Evolutionary conservation across 37 sponge, comb jelly and placozoan genomes (phyloP), one percentile per base, ranked within the genome.

Genomic region (Sycon ciliatum): DNA sequence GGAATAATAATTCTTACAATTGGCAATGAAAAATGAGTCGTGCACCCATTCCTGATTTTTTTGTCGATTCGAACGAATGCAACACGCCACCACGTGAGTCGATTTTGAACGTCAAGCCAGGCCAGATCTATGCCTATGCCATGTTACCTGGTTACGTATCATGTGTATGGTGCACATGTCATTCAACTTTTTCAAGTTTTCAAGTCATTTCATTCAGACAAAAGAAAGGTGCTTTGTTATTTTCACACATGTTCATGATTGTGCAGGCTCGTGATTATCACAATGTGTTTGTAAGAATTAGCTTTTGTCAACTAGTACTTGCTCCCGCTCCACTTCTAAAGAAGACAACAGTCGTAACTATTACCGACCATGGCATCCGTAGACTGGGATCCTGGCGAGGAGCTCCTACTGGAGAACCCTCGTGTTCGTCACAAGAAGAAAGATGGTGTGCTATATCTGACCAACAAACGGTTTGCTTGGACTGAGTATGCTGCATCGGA

Each of bases 401-500:
- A 75, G 56, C 31, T 79, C 5, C 31, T 90, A 5, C 40, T 66
- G 9, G 85, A 84, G 57, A 69, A 83, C 9, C 78, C 71, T n/a
- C 37, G 62, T 0, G 89, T 83, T 13, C 57, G 77, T 20, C 77
- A 76, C 63, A 84, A 82, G 66, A 91, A 91, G 42, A 83, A 84
- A 36, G 80, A 82, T 61, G 92, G 92, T 0, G 61, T 75, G 0
- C 69, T 91, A n/a, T 67, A 84, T 23, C 66, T 91, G 24, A 76
- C 85, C 9, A 65, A 77, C 18, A 23, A 38, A 5, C 75, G 88
- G 38, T 74, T 91, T 13, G 89, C 79, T 34, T 91, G 92, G 92
- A 58, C 64, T 37, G 81, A 70, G 2, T 76, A 80, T 7, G 54
- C 56, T 0, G 81, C 77, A 39, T 35, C 32, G n/a, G 58, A 80